Evolutionary conservation across 2,797 vertebrate genomes (phyloP), one percentile per base, ranked within the genome.

Genomic region (Hoplostethus atlanticus): DNA sequence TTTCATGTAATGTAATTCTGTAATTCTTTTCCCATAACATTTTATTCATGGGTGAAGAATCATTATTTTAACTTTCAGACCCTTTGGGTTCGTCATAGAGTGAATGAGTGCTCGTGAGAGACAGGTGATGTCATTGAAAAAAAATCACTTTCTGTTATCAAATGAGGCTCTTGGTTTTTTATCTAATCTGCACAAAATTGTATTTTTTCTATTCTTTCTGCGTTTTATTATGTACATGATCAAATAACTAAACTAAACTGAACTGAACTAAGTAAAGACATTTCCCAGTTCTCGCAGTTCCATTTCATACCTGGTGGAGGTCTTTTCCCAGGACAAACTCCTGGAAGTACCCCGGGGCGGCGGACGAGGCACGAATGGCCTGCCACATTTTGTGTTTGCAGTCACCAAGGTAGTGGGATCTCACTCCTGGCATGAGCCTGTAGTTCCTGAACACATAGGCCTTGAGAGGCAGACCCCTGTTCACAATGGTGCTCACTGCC

Each of bases 371-470:
- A 87, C 97, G 90, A 76, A 99, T 97, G 31, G 97, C 97, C 82
- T 99, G 95, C 98, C 98, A 99, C 88, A 98, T 94, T 85, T 97
- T 97, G 81, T 98, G 95, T 58, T 96, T 96, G 93, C 97, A 99
- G 89, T 97, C 94, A 83, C 98, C 95, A 28, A 92, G 88, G 90
- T 95, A 95, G 90, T 97, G 97, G 55, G 97, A 98, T 73, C 96
- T 96, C 76, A 96, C 87, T 58, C 97, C 96, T 17, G 98, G 97
- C 84, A 96, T 93, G 83, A 98, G 95, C 63, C 96, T 95, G 87
- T 99, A 99, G 94, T 98, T 99, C 89, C 98, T 95, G 72, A 99
- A 99, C 81, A 97, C 95, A 73, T 95, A 96, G 56, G 97, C 97
- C 91, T 99, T 99, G 76, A 97, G 92, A 0, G 96, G 96, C 48